Conservation (phyloP, 2,797 vertebrate genomes). For the Todus mexicanus region DNA sequence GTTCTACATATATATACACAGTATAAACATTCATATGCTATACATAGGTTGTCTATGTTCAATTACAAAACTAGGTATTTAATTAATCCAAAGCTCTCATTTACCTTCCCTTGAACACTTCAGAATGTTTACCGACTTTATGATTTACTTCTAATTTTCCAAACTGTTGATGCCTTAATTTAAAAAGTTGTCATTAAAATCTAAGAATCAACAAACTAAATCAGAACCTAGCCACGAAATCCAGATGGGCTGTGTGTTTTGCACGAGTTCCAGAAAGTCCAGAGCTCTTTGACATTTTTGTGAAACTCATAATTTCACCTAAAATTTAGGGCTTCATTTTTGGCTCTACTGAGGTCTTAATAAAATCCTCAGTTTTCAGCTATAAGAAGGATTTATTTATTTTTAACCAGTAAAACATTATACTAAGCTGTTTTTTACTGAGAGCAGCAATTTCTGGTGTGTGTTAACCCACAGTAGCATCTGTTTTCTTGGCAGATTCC, state of each 20-base stretch:
- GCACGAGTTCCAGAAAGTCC: not conserved
- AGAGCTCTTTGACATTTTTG: not conserved
- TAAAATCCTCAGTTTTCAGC: not conserved
- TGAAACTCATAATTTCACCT: not conserved
- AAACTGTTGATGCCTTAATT: not conserved
- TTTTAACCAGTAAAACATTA: not conserved
- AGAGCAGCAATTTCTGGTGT: constrained; percentile 16
- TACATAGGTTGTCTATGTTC: not conserved
- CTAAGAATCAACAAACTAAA: not conserved
- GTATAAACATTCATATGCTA: not conserved
- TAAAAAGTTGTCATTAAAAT: not conserved
- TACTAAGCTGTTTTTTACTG: not conserved
- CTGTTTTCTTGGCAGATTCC: constrained; percentile 59
- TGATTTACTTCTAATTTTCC: not conserved
- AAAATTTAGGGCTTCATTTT: not conserved
- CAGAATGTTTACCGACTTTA: not conserved
- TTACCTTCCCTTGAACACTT: not conserved
- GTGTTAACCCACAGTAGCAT: constrained; percentile 28
- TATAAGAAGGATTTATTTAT: not conserved
- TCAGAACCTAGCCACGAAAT: not conserved
- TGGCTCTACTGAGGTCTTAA: not conserved
- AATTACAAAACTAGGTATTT: not conserved
- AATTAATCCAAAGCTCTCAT: not conserved
- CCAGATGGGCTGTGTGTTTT: not conserved
- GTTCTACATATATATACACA: not conserved